These are phyloP conservation scores for Centroberyx gerrardi DNA, from an alignment of 2,797 vertebrate species.

Conservation along the genomic window DNA sequence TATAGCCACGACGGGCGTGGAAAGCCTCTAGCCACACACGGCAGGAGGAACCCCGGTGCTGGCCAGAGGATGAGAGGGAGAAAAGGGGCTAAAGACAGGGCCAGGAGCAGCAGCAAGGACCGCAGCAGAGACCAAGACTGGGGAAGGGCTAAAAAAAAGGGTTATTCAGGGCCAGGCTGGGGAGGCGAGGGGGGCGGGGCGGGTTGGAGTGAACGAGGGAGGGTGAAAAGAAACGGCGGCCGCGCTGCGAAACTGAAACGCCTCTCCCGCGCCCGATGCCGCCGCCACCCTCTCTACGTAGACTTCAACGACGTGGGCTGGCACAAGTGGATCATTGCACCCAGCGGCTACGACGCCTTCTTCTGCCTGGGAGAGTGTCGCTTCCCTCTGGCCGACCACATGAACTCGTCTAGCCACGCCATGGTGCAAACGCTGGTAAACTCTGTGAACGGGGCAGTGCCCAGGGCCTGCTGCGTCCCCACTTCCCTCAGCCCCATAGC, in stretches of 20 bases:
- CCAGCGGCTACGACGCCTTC: constrained; percentile 89
- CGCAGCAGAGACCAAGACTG: constrained; percentile 59
- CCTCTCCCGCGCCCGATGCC: constrained; percentile 84
- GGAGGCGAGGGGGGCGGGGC: constrained; percentile 50
- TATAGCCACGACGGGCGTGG: constrained; percentile 88
- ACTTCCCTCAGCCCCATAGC: constrained; percentile 89
- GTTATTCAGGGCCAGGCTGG: constrained; percentile 60
- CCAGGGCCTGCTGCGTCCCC: constrained; percentile 88
- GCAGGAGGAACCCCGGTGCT: constrained; percentile 69
- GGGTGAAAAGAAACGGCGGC: constrained; percentile 86
- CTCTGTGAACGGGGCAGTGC: constrained; percentile 88
- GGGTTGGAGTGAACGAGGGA: constrained; percentile 74
- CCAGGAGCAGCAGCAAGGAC: constrained; percentile 67
- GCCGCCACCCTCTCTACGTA: constrained; percentile 89
- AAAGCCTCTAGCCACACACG: constrained; percentile 80
- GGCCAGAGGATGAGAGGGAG: constrained; percentile 70
- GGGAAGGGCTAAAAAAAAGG: constrained; percentile 56
- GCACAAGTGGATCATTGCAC: constrained; percentile 91
- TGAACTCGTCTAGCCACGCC: constrained; percentile 91
- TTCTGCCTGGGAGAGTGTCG: constrained; percentile 90
- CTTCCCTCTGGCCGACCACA: constrained; percentile 90
- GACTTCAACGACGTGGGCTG: constrained; percentile 91
- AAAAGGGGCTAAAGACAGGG: constrained; percentile 71
- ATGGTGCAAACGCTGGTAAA: constrained; percentile 92
- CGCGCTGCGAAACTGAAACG: constrained; percentile 85